These are phyloP conservation scores for Zalophus californianus DNA, from an alignment of 2,797 vertebrate species.

Conservation along the genomic window DNA sequence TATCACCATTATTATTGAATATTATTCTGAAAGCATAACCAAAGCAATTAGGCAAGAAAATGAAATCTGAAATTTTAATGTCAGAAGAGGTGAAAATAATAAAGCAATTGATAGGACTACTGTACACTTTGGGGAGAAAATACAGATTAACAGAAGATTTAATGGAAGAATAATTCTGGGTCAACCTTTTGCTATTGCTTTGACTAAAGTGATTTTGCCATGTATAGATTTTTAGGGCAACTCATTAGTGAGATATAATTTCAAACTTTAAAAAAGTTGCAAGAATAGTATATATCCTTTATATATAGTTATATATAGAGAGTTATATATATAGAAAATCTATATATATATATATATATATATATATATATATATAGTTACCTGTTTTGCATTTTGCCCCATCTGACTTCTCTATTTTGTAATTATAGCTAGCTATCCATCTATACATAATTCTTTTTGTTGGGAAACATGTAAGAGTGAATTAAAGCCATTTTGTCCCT, in stretches of 20 bases:
- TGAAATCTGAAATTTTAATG: background rate
- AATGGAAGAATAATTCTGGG: slow-evolving; percentile 20
- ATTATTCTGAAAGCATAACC: background rate
- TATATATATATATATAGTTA: background rate
- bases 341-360: too few species aligned
- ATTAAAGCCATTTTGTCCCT: background rate
- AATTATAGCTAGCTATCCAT: background rate
- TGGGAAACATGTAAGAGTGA: background rate
- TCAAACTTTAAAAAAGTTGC: background rate
- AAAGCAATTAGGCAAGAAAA: slow-evolving; percentile 39
- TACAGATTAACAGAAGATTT: background rate
- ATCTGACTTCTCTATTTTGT: background rate
- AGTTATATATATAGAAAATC: too few species aligned
- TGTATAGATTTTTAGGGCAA: slow-evolving; percentile 14
- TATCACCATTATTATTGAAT: background rate
- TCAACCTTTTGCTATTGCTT: background rate
- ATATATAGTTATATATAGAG: background rate
- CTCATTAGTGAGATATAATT: background rate
- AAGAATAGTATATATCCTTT: background rate
- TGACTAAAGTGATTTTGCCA: slow-evolving; percentile 16
- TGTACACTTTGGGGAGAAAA: background rate
- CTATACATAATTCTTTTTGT: background rate
- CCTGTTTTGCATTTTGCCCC: background rate
- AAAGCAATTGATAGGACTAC: background rate
- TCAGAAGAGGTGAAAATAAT: background rate